These are phyloP conservation scores for Toxotes chatareus DNA, from an alignment of 2,113 vertebrate species.

Conservation along the genomic window DNA sequence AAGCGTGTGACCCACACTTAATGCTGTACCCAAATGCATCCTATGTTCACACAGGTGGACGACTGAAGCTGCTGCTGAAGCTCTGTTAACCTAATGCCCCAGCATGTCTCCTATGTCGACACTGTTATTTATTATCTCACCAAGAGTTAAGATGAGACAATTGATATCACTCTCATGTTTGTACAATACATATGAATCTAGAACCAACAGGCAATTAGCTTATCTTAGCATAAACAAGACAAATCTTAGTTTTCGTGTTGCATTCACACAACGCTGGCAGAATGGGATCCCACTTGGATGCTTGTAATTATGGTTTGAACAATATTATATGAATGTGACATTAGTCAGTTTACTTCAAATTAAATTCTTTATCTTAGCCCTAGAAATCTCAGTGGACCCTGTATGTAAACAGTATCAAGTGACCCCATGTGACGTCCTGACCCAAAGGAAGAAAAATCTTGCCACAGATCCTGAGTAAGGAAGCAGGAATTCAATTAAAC, in stretches of 20 bases:
- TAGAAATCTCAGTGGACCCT: background rate
- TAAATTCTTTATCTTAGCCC: background rate
- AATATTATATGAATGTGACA: too few relatives aligned
- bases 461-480: constrained; percentile 2
- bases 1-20: background rate
- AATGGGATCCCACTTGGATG: too few relatives aligned
- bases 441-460: background rate
- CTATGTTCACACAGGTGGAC: background rate
- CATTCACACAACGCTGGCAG: too few relatives aligned
- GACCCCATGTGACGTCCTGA: background rate
- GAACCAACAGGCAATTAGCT: too few relatives aligned
- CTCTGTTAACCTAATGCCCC: too few relatives aligned
- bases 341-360: background rate
- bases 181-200: too few relatives aligned
- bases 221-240: too few relatives aligned
- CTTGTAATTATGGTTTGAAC: too few relatives aligned
- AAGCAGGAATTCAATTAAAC: constrained; percentile 34
- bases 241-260: too few relatives aligned
- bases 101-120: background rate
- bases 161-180: background rate
- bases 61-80: too few relatives aligned
- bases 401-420: background rate
- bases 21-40: background rate
- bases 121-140: background rate
- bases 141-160: background rate